phyloP scores from a whole-genome alignment of 1,140 invertebrate species.

The Drosophila littoralis region DNA sequence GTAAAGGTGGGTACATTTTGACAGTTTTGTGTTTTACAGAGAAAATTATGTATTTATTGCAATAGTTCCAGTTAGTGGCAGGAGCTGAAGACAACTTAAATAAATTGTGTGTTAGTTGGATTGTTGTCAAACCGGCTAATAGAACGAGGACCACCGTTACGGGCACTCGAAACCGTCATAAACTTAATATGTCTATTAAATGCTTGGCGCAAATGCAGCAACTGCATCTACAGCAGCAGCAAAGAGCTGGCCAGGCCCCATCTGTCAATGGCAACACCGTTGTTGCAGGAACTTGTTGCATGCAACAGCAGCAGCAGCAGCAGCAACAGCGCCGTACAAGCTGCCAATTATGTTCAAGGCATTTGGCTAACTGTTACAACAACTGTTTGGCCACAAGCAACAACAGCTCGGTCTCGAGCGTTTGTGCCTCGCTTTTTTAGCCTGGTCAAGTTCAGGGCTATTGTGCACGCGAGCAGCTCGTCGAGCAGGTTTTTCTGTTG shows the following conservation, averaged over 20 bases:
- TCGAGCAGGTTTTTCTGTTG: constrained; percentile 57
- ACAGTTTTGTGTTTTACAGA: no score
- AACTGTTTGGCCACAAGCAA: constrained; percentile 43
- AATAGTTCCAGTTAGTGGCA: no score
- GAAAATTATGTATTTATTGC: no score
- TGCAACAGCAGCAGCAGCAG: neutral
- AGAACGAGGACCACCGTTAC: constrained; percentile 56
- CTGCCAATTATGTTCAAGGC: constrained; percentile 78
- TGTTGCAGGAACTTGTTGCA: constrained; percentile 55
- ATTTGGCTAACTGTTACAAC: constrained; percentile 79
- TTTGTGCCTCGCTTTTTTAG: constrained; percentile 22
- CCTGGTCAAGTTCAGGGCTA: constrained; percentile 78
- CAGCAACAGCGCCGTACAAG: constrained; percentile 47
- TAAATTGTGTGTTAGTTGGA: neutral
- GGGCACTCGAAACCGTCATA: constrained; percentile 42
- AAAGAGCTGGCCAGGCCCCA: constrained; percentile 31
- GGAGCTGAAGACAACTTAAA: no score
- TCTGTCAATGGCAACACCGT: constrained; percentile 73
- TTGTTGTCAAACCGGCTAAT: constrained; percentile 36
- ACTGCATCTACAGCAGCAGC: constrained; percentile 30
- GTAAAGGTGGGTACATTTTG: no score
- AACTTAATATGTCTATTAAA: constrained; percentile 77
- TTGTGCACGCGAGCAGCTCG: constrained; percentile 67
- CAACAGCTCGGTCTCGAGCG: neutral
- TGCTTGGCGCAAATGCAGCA: constrained; percentile 42